Conservation (phyloP, 2,888 invertebrate species). For the Torymus tubicola region DNA sequence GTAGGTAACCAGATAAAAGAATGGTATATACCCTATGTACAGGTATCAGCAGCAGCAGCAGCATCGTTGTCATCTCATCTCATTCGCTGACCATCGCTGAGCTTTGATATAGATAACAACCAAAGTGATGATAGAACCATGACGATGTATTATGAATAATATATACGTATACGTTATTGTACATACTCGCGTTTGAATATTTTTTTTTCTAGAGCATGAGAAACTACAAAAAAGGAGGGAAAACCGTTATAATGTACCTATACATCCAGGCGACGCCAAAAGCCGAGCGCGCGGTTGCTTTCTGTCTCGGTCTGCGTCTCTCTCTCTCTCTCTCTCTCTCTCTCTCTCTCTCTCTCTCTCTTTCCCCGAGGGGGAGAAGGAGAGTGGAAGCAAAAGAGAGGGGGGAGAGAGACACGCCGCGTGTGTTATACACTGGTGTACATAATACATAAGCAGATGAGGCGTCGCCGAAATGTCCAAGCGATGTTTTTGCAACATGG, state of each 20-base stretch:
- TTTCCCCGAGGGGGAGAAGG: constrained; percentile 21
- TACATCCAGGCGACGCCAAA: constrained; percentile 30
- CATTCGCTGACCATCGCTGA: too few species aligned
- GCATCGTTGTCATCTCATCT: too few species aligned
- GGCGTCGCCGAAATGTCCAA: constrained; percentile 32
- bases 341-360: constrained; percentile 42
- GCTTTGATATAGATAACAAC: background rate
- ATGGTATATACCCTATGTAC: too few species aligned
- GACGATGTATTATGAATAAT: background rate
- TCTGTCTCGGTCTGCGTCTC: too few species aligned
- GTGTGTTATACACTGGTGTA: constrained; percentile 29
- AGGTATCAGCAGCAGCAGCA: too few species aligned
- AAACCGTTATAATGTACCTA: constrained; percentile 46
- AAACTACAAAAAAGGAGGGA: background rate
- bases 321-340: too few species aligned
- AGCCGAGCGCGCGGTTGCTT: constrained; percentile 12
- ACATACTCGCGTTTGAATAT: constrained; percentile 1
- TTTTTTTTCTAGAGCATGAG: constrained; percentile 5
- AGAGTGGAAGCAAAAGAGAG: too few species aligned
- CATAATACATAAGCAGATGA: constrained; percentile 48
- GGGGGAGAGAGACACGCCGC: background rate
- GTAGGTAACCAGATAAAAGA: too few species aligned
- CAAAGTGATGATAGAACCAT: background rate
- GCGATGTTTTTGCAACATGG: background rate
- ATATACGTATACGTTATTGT: background rate